Percentiles rank a stretch among this genome's conserved stretches.
Conservation (phyloP, 2,113 vertebrate genomes). For the Clarias magur region DNA sequence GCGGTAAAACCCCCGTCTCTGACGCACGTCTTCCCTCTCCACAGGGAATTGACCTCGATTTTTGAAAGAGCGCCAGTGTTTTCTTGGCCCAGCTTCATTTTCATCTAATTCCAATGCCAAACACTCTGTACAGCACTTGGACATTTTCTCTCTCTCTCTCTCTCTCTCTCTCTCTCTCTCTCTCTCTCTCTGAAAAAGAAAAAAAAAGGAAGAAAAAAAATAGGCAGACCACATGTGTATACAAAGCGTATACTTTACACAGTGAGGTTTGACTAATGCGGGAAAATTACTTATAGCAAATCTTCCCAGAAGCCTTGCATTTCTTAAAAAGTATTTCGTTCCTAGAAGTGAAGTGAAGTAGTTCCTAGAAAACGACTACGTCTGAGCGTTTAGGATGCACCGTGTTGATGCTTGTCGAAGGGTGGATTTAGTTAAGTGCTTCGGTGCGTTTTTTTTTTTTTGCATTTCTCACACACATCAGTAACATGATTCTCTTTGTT, state of each 20-base stretch:
- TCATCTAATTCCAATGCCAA: slow-evolving; percentile 53
- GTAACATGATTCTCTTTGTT: not conserved
- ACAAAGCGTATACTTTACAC: slow-evolving; percentile 26
- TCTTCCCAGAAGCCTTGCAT: not conserved
- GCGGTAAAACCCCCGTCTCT: slow-evolving; percentile 50
- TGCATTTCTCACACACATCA: not conserved
- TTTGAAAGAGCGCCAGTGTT: slow-evolving; percentile 54
- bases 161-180: too few species aligned
- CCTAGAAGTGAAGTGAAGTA: not conserved
- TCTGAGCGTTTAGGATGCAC: not conserved
- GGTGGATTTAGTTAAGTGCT: not conserved
- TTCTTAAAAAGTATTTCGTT: slow-evolving; percentile 14
- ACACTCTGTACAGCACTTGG: slow-evolving; percentile 13
- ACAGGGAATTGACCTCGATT: slow-evolving; percentile 44
- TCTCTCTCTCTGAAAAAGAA: not conserved
- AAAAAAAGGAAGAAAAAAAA: not conserved
- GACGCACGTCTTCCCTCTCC: slow-evolving; percentile 54
- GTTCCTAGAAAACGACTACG: not conserved
- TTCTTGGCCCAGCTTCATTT: slow-evolving; percentile 53
- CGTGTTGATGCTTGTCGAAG: not conserved
- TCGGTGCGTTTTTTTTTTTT: not conserved
- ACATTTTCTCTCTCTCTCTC: not conserved
- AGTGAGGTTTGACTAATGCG: slow-evolving; percentile 1
- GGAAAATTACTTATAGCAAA: not conserved
- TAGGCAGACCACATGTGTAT: not conserved